These are phyloP conservation scores for Onychomys arenicola DNA, from an alignment of 2,797 vertebrate genomes.

Conservation along the genomic window DNA sequence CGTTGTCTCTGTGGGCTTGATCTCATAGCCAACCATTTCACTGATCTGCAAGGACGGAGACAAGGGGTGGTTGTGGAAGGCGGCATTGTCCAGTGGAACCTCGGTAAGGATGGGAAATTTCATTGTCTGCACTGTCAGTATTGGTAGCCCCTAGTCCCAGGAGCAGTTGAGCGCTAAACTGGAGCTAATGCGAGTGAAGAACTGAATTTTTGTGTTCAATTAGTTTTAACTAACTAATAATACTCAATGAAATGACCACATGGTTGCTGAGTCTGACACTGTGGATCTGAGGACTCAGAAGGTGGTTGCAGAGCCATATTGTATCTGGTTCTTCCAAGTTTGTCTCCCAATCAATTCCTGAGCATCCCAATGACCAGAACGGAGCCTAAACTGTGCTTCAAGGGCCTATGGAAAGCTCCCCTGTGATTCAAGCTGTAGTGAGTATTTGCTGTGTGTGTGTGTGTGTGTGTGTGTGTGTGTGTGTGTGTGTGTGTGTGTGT, in stretches of 20 bases:
- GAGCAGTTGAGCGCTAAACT: neutral
- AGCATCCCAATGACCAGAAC: neutral
- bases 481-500: too few species aligned
- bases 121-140: too few species aligned
- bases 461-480: too few species aligned
- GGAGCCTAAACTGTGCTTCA: neutral
- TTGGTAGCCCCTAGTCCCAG: neutral
- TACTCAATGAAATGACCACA: neutral
- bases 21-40: constrained; percentile 89
- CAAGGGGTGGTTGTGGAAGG: neutral
- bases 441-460: neutral
- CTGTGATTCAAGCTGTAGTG: neutral
- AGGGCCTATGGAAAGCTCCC: neutral
- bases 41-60: constrained; percentile 90
- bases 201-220: constrained; percentile 34
- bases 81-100: neutral
- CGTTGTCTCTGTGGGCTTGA: constrained; percentile 89
- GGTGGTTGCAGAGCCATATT: neutral
- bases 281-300: neutral
- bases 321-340: neutral
- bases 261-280: neutral
- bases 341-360: neutral
- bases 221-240: neutral
- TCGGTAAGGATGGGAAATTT: neutral
- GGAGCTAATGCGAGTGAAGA: neutral